Percentiles rank a stretch among this genome's conserved stretches.
Conservation (phyloP, 2,888 invertebrate species). For the Polydrusus pterygomalis region DNA sequence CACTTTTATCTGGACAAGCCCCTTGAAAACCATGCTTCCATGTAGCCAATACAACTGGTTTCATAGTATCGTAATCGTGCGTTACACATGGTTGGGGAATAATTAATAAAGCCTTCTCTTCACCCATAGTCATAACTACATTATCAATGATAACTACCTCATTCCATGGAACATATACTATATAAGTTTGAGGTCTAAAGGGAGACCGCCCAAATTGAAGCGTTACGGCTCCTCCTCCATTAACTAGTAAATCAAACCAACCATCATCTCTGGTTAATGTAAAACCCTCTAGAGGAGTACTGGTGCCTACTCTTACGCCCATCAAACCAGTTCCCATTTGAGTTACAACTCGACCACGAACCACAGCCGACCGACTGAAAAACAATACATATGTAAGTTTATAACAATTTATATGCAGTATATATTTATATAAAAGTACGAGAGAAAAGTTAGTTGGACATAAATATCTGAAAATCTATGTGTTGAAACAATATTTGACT, state of each 20-base stretch:
- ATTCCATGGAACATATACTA: slow-evolving; percentile 97
- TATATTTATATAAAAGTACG: no score
- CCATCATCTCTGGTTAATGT: slow-evolving; percentile 94
- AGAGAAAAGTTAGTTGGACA: background rate
- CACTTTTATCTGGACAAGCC: slow-evolving; percentile 94
- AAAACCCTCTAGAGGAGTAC: slow-evolving; percentile 95
- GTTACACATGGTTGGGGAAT: slow-evolving; percentile 87
- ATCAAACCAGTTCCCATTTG: slow-evolving; percentile 94
- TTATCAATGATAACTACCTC: slow-evolving; percentile 97
- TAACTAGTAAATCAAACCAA: slow-evolving; percentile 98
- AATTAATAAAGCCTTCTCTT: slow-evolving; percentile 81
- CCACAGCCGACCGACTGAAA: slow-evolving; percentile 94
- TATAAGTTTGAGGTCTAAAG: slow-evolving; percentile 90
- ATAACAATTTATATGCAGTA: background rate
- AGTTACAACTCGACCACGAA: slow-evolving; percentile 95
- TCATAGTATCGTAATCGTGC: slow-evolving; percentile 94
- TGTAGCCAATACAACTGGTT: slow-evolving; percentile 93
- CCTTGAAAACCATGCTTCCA: slow-evolving; percentile 97
- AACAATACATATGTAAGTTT: slow-evolving; percentile 5
- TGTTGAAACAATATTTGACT: background rate
- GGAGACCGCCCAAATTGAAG: slow-evolving; percentile 95
- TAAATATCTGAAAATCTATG: background rate
- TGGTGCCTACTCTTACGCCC: slow-evolving; percentile 96
- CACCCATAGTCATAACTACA: slow-evolving; percentile 87
- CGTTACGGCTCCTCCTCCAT: slow-evolving; percentile 98